phyloP scores from a whole-genome alignment of 2,797 vertebrate genomes.

The Acipenser transmontanus region DNA sequence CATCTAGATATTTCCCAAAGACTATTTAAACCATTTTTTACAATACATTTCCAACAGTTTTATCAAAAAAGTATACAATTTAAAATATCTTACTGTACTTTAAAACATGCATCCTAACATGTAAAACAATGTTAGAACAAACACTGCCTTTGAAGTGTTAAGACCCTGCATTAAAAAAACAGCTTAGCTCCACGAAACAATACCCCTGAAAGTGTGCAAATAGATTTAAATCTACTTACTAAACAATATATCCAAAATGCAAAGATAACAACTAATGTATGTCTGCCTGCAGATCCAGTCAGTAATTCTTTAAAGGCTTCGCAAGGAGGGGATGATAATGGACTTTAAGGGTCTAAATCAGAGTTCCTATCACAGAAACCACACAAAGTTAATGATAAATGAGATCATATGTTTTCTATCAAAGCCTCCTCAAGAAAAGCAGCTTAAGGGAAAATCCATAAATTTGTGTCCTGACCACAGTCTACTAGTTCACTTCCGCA shows the following conservation, averaged over 20 bases:
- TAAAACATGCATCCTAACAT: too few relatives aligned
- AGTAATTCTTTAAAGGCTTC: conserved; percentile 50
- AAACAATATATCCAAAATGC: conserved; percentile 19
- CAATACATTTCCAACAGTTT: too few relatives aligned
- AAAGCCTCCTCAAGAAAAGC: conserved; percentile 67
- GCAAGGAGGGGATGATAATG: conserved; percentile 42
- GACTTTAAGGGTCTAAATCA: conserved; percentile 43
- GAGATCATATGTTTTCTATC: conserved; percentile 75
- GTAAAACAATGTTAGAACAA: too few relatives aligned
- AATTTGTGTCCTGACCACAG: conserved; percentile 72
- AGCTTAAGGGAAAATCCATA: conserved; percentile 72
- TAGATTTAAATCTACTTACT: conserved; percentile 29
- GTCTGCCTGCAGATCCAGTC: conserved; percentile 30
- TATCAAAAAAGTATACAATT: too few relatives aligned
- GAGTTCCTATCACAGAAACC: conserved; percentile 58
- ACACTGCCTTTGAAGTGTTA: conserved; percentile 15
- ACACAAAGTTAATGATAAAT: conserved; percentile 76
- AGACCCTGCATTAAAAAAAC: conserved; percentile 12
- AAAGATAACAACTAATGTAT: conserved; percentile 36
- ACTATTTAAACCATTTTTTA: too few relatives aligned
- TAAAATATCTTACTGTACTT: too few relatives aligned
- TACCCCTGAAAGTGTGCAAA: conserved; percentile 20
- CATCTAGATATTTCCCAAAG: too few relatives aligned
- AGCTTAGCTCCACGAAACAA: conserved; percentile 12
- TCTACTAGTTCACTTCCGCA: conserved; percentile 65